Conservation (phyloP, 2,113 vertebrate species). For the Elgaria multicarinata region DNA sequence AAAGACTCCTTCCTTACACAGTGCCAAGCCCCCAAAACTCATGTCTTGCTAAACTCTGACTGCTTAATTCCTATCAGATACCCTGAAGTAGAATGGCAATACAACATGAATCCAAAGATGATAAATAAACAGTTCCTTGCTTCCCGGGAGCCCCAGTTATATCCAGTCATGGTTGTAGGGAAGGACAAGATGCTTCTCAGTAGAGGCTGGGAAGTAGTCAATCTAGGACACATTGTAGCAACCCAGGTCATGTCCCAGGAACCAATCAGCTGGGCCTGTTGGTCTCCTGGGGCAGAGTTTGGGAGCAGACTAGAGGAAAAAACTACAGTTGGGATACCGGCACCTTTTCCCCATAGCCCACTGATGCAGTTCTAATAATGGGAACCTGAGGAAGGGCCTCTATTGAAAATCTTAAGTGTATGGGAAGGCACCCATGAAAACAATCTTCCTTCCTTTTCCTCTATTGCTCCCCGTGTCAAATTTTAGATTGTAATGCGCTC, state of each 20-base stretch:
- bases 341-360: neutral
- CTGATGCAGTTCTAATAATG: neutral
- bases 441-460: neutral
- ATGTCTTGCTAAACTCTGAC: neutral
- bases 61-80: neutral
- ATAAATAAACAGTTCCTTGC: too few relatives aligned
- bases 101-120: too few relatives aligned
- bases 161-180: too few relatives aligned
- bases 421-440: neutral
- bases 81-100: neutral
- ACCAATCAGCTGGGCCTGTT: neutral
- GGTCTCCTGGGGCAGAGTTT: too few relatives aligned
- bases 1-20: neutral
- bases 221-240: neutral
- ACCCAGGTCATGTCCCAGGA: neutral
- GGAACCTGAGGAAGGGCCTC: neutral
- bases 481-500: neutral
- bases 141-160: too few relatives aligned
- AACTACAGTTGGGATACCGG: neutral
- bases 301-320: neutral
- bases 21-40: neutral
- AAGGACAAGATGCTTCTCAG: neutral
- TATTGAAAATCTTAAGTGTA: neutral
- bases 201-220: neutral
- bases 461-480: neutral